Base-by-base conservation (phyloP, 2,113 vertebrate genomes). In the Sceloporus undulatus region DNA sequence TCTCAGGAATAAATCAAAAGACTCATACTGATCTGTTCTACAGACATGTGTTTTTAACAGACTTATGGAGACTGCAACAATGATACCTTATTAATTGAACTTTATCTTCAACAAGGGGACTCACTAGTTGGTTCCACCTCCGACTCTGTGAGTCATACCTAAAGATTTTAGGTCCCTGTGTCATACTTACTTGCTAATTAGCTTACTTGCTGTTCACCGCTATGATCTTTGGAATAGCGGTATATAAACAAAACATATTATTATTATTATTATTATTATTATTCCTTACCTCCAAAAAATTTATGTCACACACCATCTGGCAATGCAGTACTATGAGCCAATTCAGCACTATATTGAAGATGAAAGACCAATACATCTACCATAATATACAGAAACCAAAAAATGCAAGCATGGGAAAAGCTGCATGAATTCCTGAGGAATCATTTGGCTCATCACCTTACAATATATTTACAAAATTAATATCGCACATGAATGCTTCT, bases 1-100 rank as follows among this genome's bases (percentile, higher is more conserved):
- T 79, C 40, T 66, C 78, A 10, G 40, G 27, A 84, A 82, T 70
- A 87, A 59, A 84, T 74, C 34, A 66, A 84, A 29, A 65, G 62
- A 19, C 19, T 4, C 62, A 65, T n/a, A n/a, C n/a, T n/a, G 2
- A 65, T 65, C 62, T 65, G 9, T 86, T 78, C 19, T 16, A 66
- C 5, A 2, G 29, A 25, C 80, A 82, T 3, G 16, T 65, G n/a
- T 48, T 70, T 29, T 82, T 68, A 82, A 40, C 3, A 42, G 23
- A 21, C 11, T 13, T 66, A 70, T 48, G 14, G 23, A 68, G 25
- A 70, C 81, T 48, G 38, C 81, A 82, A 10, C 27, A 21, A 68
- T 68, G 27, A 40, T 82, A 68, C 13, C 40, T 29, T 9, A 70
- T 48, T 13, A 82, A 68, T 9, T 6, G 23, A 68, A 82, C 18